Base-by-base conservation (phyloP, 2,113 vertebrate species). In the Cyphomyrus plagiostoma region DNA sequence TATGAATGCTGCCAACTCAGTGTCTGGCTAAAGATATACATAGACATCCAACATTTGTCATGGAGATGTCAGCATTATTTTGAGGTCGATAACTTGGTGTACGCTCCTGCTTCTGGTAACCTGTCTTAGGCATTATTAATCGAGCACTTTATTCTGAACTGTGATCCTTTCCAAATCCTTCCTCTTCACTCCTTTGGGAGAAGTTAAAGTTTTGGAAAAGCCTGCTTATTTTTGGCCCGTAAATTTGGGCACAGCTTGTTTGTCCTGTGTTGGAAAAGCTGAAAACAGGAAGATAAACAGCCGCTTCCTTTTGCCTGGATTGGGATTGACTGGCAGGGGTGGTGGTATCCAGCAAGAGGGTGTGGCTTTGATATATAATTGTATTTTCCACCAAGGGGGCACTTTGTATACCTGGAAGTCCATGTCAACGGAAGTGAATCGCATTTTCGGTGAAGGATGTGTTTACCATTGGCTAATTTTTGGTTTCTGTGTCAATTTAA, bases 251-350 rank as follows among this genome's bases (percentile, higher is more conserved):
- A 80, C 11, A 42, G 74, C 70, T 6, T 89, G 88, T 89, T 88
- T 88, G 26, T 89, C 46, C 74, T 23, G 30, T 13, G 66, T 53
- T 89, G 88, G 74, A 62, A 85, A 87, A 84, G 50, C 39, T 62
- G 77, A 93, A 93, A 94, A 94, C 93, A 95, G 94, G 95, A 94
- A 95, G 87, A 56, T 93, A 92, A 89, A 91, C 90, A 56, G 77
- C 66, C 50, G 53, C 91, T 90, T 89, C 88, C 91, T 85, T 90
- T 48, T 77, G 62, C 50, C 74, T 87, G 26, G 66, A 74, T 15
- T 70, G 74, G 46, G 88, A n/a, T 82, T 90, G 84, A 89, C 86
- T 86, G 85, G 87, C 82, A 86, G 42, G 39, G 66, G 9, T 74
- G 3, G 45, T 30, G 30, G 84, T 74, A 42, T 15, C 26, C 48